A percentile compares a stretch with the other conserved stretches of the same genome.
Evolutionary conservation across 2,113 vertebrate species (phyloP).

Genomic region (Calonectris borealis): DNA sequence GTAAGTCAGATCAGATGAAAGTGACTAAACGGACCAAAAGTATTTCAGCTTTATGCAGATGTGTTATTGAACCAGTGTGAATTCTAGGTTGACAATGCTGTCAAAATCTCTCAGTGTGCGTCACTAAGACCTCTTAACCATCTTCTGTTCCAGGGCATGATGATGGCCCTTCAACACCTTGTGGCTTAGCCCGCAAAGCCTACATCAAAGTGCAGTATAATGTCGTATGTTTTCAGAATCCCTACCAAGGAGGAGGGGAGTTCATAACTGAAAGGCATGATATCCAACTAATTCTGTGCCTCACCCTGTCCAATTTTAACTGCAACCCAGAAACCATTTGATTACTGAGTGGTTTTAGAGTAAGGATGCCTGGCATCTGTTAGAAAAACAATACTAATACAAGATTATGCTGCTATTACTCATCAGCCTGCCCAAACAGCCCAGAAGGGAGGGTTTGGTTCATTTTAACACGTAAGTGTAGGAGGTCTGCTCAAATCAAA

Average conservation of each 20-base stretch:
- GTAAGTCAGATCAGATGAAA: not conserved
- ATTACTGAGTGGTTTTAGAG: not conserved
- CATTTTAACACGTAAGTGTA: not conserved
- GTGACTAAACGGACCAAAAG: not conserved
- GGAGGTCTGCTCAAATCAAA: not conserved
- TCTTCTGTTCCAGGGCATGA: slow-evolving; percentile 4
- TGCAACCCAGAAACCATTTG: not conserved
- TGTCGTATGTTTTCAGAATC: not conserved
- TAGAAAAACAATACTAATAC: not conserved
- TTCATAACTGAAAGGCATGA: not conserved
- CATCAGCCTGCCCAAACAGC: not conserved
- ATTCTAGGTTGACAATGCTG: not conserved
- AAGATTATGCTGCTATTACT: not conserved
- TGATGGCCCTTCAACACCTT: not conserved
- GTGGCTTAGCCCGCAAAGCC: not conserved
- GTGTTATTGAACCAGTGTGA: not conserved
- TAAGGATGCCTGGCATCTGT: not conserved
- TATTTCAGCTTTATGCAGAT: not conserved
- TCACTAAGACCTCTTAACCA: not conserved
- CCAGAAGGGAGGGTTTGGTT: not conserved
- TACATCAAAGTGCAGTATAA: not conserved
- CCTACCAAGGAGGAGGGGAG: not conserved
- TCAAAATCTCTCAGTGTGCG: not conserved
- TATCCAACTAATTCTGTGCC: not conserved
- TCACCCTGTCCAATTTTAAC: not conserved